These are phyloP conservation scores for Genyomyrus donnyi DNA, from an alignment of 2,113 vertebrate genomes.

Conservation along the genomic window DNA sequence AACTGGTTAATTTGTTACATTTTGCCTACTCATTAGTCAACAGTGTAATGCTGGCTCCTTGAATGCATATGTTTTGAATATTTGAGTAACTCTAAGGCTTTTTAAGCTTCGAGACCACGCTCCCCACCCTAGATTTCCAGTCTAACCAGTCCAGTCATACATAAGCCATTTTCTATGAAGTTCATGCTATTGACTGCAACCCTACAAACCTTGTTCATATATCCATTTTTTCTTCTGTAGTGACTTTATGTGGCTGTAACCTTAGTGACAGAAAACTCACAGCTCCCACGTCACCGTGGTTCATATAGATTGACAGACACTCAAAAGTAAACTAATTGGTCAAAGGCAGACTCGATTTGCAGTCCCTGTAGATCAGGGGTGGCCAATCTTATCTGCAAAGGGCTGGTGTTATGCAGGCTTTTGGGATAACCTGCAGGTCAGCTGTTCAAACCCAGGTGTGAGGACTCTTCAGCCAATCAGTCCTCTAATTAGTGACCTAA, in stretches of 20 bases:
- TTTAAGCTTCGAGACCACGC: background rate
- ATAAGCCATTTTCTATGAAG: background rate
- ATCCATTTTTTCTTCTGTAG: background rate
- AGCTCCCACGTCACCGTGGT: background rate
- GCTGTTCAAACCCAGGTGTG: too few species aligned
- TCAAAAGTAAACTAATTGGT: background rate
- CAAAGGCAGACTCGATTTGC: background rate
- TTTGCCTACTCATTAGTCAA: background rate
- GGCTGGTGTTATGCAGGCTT: too few species aligned
- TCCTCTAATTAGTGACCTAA: too few species aligned
- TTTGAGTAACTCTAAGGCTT: background rate
- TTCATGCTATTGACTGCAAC: background rate
- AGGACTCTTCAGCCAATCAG: too few species aligned
- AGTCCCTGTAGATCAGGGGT: background rate
- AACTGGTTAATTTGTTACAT: background rate
- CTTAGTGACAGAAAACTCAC: background rate
- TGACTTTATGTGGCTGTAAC: background rate
- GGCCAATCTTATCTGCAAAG: too few species aligned
- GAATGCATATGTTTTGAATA: background rate
- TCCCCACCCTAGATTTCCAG: background rate
- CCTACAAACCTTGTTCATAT: background rate
- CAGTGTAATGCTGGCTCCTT: background rate
- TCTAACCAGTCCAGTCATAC: background rate
- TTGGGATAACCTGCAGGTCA: too few species aligned
- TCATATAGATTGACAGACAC: background rate